Base-by-base conservation (phyloP, 1,140 invertebrate species). In the Lanistes nyassanus region DNA sequence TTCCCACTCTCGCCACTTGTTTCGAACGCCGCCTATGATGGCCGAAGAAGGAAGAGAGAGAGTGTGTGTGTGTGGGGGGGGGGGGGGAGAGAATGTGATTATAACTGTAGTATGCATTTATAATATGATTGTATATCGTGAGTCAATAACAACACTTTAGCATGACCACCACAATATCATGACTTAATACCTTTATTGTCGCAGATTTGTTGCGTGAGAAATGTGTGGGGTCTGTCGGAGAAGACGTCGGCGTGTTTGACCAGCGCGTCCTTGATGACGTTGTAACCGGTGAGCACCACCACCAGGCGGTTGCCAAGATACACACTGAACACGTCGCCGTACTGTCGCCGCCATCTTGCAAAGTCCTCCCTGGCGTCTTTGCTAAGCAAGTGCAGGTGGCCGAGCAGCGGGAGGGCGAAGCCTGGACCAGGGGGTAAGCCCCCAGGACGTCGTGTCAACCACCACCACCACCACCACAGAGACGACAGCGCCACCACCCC, bases 291-390 rank as follows among this genome's bases (percentile, higher is more conserved):
- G 4, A 83, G 29, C 0, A 81, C 74, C 19, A 83, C 78, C 16
- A 76, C 76, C n/a, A 80, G 71, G 9, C 76, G 70, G 34, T 56
- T 36, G 19, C 78, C 82, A 19, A 80, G 68, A 56, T 79, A 80
- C 9, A 83, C 9, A 53, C 77, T 78, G 66, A 80, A 82, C 16
- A 83, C 67, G 39, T 83, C 79, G 7, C 82, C 82, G 70, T 82
- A 79, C 39, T 64, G 72, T 37, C 56, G 64, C 16, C 77, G 62
- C 19, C 79, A 69, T 16, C 36, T 3, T 29, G 34, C 31, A 56
- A 79, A 82, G 31, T 51, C 23, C 16, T 3, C 6, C 53, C 76
- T 34, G 19, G 72, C 60, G 58, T 82, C 81, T 16, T 36, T 31
- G n/a, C 65, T 72, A 23, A 82, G 19, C 0, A 67, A 65, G 2